Evolutionary conservation across 2,888 invertebrate species (phyloP).

Genomic region (Lordiphosa fenestrarum): DNA sequence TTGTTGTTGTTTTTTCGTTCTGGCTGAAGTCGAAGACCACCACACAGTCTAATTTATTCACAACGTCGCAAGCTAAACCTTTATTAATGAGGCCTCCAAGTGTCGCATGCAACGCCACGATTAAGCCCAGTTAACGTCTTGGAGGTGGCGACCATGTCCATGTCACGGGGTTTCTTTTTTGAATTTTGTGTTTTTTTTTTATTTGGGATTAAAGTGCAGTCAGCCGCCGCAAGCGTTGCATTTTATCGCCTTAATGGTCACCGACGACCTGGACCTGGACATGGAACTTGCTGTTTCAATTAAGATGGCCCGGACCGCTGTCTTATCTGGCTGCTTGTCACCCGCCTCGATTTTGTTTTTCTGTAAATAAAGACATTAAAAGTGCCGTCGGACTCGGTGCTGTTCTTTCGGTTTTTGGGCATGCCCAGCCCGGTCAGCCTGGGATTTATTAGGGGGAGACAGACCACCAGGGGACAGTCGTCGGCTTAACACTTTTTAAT

Average conservation of each 20-base stretch:
- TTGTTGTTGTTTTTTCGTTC: slow-evolving; percentile 1
- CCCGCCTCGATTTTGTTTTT: slow-evolving; percentile 67
- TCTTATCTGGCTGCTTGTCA: slow-evolving; percentile 64
- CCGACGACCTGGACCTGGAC: slow-evolving; percentile 32
- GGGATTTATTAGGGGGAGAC: slow-evolving; percentile 55
- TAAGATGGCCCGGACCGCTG: slow-evolving; percentile 39
- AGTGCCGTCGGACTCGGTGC: slow-evolving; percentile 62
- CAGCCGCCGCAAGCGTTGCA: slow-evolving; percentile 46
- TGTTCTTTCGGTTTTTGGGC: slow-evolving; percentile 21
- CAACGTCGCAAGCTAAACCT: slow-evolving; percentile 57
- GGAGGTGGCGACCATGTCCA: slow-evolving; percentile 50
- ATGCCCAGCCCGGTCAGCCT: slow-evolving; percentile 26
- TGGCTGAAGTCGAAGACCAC: slow-evolving; percentile 45
- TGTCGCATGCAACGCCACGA: slow-evolving; percentile 72
- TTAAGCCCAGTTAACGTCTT: slow-evolving; percentile 69
- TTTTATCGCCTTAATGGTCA: slow-evolving; percentile 75
- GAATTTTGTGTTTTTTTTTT: slow-evolving; percentile 15
- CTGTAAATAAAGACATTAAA: slow-evolving; percentile 73
- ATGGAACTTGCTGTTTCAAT: slow-evolving; percentile 55
- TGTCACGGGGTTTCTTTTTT: slow-evolving; percentile 14
- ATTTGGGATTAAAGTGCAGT: slow-evolving; percentile 53
- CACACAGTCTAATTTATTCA: slow-evolving; percentile 75
- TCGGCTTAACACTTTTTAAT: slow-evolving; percentile 70
- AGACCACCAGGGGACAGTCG: slow-evolving; percentile 58
- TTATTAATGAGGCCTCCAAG: slow-evolving; percentile 71